Base-by-base conservation (phyloP, 2,113 vertebrate species). In the Pteropus alecto region DNA sequence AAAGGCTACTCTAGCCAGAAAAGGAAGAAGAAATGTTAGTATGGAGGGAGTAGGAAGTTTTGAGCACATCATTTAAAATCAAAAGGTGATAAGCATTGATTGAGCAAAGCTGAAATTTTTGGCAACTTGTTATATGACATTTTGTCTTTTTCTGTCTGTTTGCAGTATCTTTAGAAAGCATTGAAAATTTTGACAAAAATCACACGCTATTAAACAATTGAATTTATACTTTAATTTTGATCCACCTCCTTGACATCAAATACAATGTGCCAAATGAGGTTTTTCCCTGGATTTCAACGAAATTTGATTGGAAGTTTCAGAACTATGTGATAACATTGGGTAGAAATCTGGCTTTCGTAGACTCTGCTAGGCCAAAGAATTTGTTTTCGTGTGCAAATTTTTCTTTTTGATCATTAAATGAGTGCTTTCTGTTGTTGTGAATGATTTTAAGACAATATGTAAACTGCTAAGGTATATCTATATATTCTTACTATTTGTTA, bases 111-210 rank as follows among this genome's bases (percentile, higher is more conserved):
- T 30, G 13, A 54, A 18, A 8, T 65, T 54, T 33, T 43, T 33
- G 71, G 33, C 16, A 22, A 51, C 33, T 70, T 33, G 18, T 61
- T 41, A 6, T 24, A 3, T 21, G 48, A 26, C 16, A 84, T 28
- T 71, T 67, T 58, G 22, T 41, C 22, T 58, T 88, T 63, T 63
- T 33, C 61, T 21, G 9, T 67, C 43, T 48, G 28, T 51, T 78
- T 21, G 15, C 18, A 54, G 8, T 15, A 41, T 67, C 60, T 56
- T 41, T 70, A 79, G 30, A 74, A 90, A 63, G 30, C 33, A 9
- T 28, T 86, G 74, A 95, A 60, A 84, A 93, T 87, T 90, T 54
- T 90, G 61, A 85, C 70, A 68, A 83, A 93, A 65, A 35, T 48
- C 43, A 56, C 14, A 60, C 11, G 28, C 43, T 43, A 11, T 60